Base-by-base conservation (phyloP, 2,797 vertebrate species). In the Ispidina picta region DNA sequence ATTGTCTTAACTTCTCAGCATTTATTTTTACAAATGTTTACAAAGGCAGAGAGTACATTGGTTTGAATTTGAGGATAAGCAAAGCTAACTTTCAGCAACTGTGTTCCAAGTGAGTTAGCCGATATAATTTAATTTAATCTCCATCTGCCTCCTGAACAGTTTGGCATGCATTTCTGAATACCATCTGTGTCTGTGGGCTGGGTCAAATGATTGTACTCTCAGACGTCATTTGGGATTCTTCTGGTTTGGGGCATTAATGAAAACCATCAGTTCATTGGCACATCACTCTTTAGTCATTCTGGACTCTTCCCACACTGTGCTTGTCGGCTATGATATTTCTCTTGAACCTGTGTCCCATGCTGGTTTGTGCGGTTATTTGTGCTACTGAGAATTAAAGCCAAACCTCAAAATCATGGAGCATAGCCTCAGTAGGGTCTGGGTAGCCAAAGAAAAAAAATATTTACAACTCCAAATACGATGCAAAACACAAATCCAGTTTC, bases 171-270 rank as follows among this genome's bases (percentile, higher is more conserved):
- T 93, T 96, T 85, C 89, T 5, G 31, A 82, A 52, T 62, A 63
- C 58, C 94, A 96, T 96, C 94, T 97, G 94, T 89, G 87, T 81
- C 94, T 94, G 95, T 91, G 84, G 84, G 93, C 74, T 91, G 88
- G 91, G 92, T 96, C 93, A 96, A 96, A 75, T 92, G 85, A 95
- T 90, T 93, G 86, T 63, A 52, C 82, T 91, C 76, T 51, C 35
- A 90, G 86, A 86, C 74, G 41, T 95, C 89, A 93, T 83, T 55
- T 93, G 88, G 84, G 90, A 88, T 93, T 91, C 86, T 95, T 85
- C 84, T 95, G 83, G 59, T 80, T 75, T 80, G 89, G 86, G 92
- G 73, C 88, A 93, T 68, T 93, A 85, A 89, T 80, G 71, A 93
- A 77, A 96, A 90, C 55, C 75, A 93, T 62, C 66, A 4, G 92